These are phyloP conservation scores for Cataglyphis rosenhaueri DNA, from an alignment of 2,888 invertebrate species.

Conservation along the genomic window DNA sequence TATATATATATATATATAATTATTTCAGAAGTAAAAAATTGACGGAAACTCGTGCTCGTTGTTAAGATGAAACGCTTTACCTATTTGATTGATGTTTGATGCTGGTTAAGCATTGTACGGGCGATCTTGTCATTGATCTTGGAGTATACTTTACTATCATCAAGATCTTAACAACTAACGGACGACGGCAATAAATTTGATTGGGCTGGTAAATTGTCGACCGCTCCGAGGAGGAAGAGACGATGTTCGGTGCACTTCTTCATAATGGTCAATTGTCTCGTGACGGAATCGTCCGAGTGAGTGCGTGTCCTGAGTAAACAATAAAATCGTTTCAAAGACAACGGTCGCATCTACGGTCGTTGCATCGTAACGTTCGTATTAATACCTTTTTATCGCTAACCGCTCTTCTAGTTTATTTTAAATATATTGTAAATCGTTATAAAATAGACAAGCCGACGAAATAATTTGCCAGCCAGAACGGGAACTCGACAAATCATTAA, in stretches of 20 bases:
- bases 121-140: constrained; percentile 49
- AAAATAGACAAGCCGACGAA: neutral
- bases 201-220: constrained; percentile 73
- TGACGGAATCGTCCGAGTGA: constrained; percentile 70
- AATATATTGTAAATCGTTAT: constrained; percentile 19
- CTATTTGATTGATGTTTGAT: neutral
- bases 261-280: constrained; percentile 78
- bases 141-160: constrained; percentile 14
- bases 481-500: neutral
- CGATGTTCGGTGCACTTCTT: constrained; percentile 71
- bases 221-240: constrained; percentile 73
- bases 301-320: constrained; percentile 78
- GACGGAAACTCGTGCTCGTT: neutral
- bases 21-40: neutral
- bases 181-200: constrained; percentile 73
- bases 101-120: neutral
- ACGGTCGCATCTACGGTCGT: neutral
- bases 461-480: neutral
- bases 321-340: constrained; percentile 68
- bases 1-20: neutral
- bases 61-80: neutral
- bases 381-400: constrained; percentile 6
- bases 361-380: neutral
- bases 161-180: constrained; percentile 59
- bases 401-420: neutral